phyloP scores from a whole-genome alignment of 2,113 vertebrate species.

The Callaeas wilsoni region DNA sequence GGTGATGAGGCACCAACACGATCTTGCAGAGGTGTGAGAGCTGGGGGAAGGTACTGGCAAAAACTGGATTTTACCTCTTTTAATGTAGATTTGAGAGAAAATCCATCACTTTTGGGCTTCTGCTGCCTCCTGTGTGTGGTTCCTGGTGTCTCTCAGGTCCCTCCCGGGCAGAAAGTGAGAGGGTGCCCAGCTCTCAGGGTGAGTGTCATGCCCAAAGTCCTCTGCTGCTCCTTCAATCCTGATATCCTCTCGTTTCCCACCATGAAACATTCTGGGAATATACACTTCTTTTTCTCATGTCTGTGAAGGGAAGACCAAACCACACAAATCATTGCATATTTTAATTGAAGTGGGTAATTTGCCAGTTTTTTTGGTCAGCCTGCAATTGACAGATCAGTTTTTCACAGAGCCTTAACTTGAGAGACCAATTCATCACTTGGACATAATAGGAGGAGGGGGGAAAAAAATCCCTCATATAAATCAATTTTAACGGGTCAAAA shows the following conservation, averaged over 20 bases:
- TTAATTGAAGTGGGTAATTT: slow-evolving; percentile 21
- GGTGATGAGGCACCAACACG: background rate
- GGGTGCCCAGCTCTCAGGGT: background rate
- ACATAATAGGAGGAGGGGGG: background rate
- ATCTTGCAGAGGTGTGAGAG: rapidly evolving
- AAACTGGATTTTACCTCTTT: background rate
- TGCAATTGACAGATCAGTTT: slow-evolving; percentile 33
- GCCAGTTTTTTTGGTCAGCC: background rate
- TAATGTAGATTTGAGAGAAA: background rate
- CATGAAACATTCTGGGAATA: background rate
- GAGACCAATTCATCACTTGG: slow-evolving; percentile 47
- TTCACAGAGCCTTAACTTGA: slow-evolving; percentile 25
- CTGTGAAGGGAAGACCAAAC: background rate
- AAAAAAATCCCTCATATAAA: background rate
- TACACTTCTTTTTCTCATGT: no score
- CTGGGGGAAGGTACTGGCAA: background rate
- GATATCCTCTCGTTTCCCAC: background rate
- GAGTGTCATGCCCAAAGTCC: no score
- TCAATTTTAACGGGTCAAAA: slow-evolving; percentile 51
- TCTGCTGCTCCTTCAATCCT: background rate
- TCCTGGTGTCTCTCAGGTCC: background rate
- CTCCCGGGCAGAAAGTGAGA: background rate
- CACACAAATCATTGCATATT: background rate
- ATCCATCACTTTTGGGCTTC: background rate
- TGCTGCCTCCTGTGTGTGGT: background rate